Evolutionary conservation across 2,888 invertebrate genomes (phyloP).

Genomic region (Diloba caeruleocephala): DNA sequence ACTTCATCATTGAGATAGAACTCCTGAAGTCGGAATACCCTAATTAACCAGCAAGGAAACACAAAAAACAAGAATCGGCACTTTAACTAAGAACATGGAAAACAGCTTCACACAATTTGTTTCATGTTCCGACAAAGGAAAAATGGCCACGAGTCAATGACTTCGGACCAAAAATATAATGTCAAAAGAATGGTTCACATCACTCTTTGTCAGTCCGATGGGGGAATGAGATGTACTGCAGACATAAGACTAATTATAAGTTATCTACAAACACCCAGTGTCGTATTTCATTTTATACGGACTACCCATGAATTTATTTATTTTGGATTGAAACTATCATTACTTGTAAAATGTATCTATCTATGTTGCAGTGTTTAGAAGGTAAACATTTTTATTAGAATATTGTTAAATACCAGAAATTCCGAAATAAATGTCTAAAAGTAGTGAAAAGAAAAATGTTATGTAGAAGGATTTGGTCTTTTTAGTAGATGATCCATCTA

Average conservation of each 20-base stretch:
- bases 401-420: too few species aligned
- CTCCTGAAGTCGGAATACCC: too few species aligned
- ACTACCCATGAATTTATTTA: conserved; percentile 17
- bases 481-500: too few species aligned
- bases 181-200: conserved; percentile 70
- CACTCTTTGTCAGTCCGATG: conserved; percentile 65
- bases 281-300: conserved; percentile 39
- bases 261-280: conserved; percentile 24
- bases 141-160: conserved; percentile 64
- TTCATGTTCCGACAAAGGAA: conserved; percentile 32
- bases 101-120: conserved; percentile 33
- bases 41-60: not conserved
- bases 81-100: conserved; percentile 30
- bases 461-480: too few species aligned
- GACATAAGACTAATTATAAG: conserved; percentile 50
- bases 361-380: conserved; percentile 21
- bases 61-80: conserved; percentile 6
- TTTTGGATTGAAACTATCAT: conserved; percentile 22
- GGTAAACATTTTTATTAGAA: too few species aligned
- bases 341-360: conserved; percentile 25
- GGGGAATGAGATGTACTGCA: conserved; percentile 43
- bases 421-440: too few species aligned
- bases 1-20: too few species aligned
- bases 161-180: conserved; percentile 66
- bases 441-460: too few species aligned